Evolutionary conservation across 1,140 invertebrate genomes (phyloP), one percentile per base, ranked within the genome.

Genomic region (Oedothorax gibbosus): DNA sequence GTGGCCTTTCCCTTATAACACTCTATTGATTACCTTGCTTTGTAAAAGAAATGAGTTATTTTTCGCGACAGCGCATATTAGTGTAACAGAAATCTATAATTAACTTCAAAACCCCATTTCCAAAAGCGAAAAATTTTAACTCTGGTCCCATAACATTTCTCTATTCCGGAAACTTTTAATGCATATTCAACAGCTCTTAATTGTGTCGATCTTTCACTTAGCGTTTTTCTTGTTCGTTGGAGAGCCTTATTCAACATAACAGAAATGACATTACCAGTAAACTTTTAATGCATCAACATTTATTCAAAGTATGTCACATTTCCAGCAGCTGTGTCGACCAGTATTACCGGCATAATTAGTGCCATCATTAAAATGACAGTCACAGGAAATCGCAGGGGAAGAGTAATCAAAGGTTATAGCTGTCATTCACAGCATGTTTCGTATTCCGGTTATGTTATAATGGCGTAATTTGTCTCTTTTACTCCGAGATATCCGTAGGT

Each of bases 401-500:
- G 62, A 68, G 79, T 81, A 71, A 81, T 81, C 79, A 81, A 81
- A 81, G 79, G 79, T 81, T 81, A 81, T 81, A 81, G 79, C 79
- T 81, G 79, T 81, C 79, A 81, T 81, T 81, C 79, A 71, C 79
- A 81, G 79, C 79, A 71, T 81, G 79, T 81, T 81, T 71, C 49
- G 50, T 62, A 35, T 35, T 7, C 79, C 79, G 66, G 79, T 81
- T 81, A 81, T 71, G 79, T 50, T 35, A 71, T 81, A 81, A 81
- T 81, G 79, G 64, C 66, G 50, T 72, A 81, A 81, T 81, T 81
- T 81, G 72, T 81, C 79, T 81, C 68, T 62, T 20, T 21, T 72
- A 51, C 51, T 79, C 64, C 12, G 12, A 21, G 21, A 68, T 14
- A 9, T 56, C n/a, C 64, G 21, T 49, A 21, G 11, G 11, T 56